Base-by-base conservation (phyloP, 1,140 invertebrate genomes). In the Homalodisca vitripennis region DNA sequence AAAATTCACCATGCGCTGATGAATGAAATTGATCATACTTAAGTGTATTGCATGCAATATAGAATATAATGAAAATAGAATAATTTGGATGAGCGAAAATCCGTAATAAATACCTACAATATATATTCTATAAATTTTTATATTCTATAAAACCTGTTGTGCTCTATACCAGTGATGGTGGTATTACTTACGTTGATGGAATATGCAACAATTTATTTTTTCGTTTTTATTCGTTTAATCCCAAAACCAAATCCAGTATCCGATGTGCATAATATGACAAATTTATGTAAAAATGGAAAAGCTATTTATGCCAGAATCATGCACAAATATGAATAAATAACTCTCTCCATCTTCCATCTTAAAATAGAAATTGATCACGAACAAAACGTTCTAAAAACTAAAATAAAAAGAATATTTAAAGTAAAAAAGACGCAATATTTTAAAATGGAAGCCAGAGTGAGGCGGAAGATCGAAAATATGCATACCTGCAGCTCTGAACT, bases 401-500 rank as follows among this genome's bases (percentile, higher is more conserved):
- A n/a, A n/a, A n/a, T n/a, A n/a, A n/a, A n/a, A n/a, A n/a, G n/a
- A n/a, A n/a, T n/a, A n/a, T n/a, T n/a, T n/a, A n/a, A n/a, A n/a
- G n/a, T n/a, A n/a, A n/a, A n/a, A n/a, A n/a, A 41, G 6, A 41
- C 48, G 22, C 29, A 3, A 30, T 27, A 24, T 27, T 60, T 60
- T 60, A 60, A 60, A 24, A 60, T 30, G 26, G 26, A 60, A 10
- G 14, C 6, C n/a, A 2, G 27, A 34, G 41, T 47, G 27, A 24
- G n/a, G 17, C 26, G 10, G 24, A 66, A 73, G 65, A 67, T 66
- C 63, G 67, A 47, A 20, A 47, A 20, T 41, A 73, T 81, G 74
- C 77, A 79, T 78, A 81, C 82, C 80, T 82, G 77, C 79, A 80
- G 82, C 71, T 80, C 81, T 83, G 73, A 82, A 80, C 77, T 82